Base-by-base conservation (phyloP, 64 coral and sea anemone species). In the Trachythela sp. region DNA sequence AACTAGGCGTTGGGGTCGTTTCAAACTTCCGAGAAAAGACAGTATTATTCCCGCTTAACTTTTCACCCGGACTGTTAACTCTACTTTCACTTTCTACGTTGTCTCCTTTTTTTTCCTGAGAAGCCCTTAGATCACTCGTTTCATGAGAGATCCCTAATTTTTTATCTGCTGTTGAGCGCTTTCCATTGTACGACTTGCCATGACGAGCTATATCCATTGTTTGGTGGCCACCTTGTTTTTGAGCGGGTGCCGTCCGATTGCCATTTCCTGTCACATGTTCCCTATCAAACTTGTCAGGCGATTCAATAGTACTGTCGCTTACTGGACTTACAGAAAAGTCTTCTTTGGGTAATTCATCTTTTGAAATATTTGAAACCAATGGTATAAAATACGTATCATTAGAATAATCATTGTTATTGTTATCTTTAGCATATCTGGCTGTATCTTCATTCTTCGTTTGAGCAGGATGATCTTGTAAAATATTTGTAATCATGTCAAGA, bases 401-500 rank as follows among this genome's bases (percentile, higher is more conserved):
- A 27, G 0, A n/a, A n/a, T 1, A 2, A 26, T 27, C 26, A n/a
- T 7, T 22, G 56, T n/a, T 24, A 6, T 26, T 64, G 56, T 22
- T 27, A 8, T 64, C 26, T 64, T 64, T 1, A 8, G 18, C 24
- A 64, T 64, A 1, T 7, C 22, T 22, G 20, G 1, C 56, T n/a
- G 1, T n/a, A 8, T 26, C 56, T 0, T 6, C 17, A 22, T 27
- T 64, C 8, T 10, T 27, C 26, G 56, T 64, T 64, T 20, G 20
- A 6, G 26, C 0, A n/a, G 56, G 56, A n/a, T 64, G 56, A 18
- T 80, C 75, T 38, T 80, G 75, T 18, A 80, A 36, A 39, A 80
- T 80, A 80, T 36, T 80, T 38, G 75, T 80, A 29, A 80, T 80
- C 2, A 80, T 80, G 35, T 80, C 75, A 20, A 80, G 75, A 37